phyloP scores from a whole-genome alignment of 1,140 invertebrate genomes.

The Scylla paramamosain region DNA sequence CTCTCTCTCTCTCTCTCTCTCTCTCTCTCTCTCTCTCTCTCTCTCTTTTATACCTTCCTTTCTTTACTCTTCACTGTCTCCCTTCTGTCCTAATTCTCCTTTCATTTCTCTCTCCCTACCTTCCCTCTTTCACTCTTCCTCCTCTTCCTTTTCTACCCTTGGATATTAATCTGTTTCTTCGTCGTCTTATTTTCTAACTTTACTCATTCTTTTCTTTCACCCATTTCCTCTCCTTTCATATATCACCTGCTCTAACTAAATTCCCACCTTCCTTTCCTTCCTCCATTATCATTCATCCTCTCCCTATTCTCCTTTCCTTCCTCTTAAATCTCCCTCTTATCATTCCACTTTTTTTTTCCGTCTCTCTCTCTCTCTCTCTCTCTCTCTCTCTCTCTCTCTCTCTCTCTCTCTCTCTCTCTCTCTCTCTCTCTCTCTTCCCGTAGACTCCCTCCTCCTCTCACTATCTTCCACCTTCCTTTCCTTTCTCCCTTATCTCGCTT shows the following conservation, averaged over 20 bases:
- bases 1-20: constrained; percentile 54
- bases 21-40: constrained; percentile 50
- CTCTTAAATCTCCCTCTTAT: neutral
- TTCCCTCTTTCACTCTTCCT: neutral
- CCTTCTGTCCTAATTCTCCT: neutral
- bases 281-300: neutral
- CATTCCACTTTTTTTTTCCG: neutral
- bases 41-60: neutral
- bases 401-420: neutral
- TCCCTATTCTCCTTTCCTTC: neutral
- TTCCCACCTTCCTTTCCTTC: neutral
- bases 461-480: neutral
- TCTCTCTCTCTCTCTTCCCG: neutral
- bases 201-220: too few relatives aligned
- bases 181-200: too few relatives aligned
- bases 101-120: neutral
- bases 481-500: neutral
- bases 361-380: neutral
- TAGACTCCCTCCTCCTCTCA: neutral
- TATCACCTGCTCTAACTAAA: too few relatives aligned
- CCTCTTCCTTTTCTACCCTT: neutral
- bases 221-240: too few relatives aligned
- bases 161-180: too few relatives aligned
- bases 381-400: too few relatives aligned
- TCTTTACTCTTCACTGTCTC: neutral